These are phyloP conservation scores for Sweltsa coloradensis DNA, from an alignment of 1,140 invertebrate species.

Conservation along the genomic window DNA sequence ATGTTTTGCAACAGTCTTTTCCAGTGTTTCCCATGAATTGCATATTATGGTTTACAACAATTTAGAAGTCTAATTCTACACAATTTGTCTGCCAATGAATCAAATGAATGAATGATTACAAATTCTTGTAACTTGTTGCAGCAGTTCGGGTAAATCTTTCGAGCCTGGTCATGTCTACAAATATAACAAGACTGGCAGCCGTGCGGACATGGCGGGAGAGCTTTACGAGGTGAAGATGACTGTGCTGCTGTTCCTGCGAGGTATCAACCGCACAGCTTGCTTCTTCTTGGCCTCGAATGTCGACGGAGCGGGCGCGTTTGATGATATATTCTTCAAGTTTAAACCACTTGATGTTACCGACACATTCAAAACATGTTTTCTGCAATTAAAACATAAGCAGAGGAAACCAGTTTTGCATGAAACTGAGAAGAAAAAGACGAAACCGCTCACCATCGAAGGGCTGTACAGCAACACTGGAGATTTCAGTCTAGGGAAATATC, in stretches of 20 bases:
- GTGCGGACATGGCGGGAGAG: constrained; percentile 3
- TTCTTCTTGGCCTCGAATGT: not conserved
- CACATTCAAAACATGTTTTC: not conserved
- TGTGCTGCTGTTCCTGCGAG: not conserved
- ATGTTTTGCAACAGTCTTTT: no score
- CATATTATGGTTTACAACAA: no score
- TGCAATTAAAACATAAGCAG: constrained; percentile 6
- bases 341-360: not conserved
- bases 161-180: no score
- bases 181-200: not conserved
- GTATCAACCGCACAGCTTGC: not conserved
- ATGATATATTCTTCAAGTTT: constrained; percentile 6
- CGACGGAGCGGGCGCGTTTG: not conserved
- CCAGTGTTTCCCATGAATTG: no score
- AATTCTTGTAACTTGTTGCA: no score
- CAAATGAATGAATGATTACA: no score
- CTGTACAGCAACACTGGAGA: not conserved
- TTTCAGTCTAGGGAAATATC: not conserved
- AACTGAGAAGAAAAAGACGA: not conserved
- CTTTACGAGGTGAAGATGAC: not conserved
- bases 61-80: no score
- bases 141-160: no score
- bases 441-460: not conserved
- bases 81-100: no score
- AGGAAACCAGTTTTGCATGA: no score